Conservation (phyloP, 1,140 invertebrate species). For the Euborellia annulipes region DNA sequence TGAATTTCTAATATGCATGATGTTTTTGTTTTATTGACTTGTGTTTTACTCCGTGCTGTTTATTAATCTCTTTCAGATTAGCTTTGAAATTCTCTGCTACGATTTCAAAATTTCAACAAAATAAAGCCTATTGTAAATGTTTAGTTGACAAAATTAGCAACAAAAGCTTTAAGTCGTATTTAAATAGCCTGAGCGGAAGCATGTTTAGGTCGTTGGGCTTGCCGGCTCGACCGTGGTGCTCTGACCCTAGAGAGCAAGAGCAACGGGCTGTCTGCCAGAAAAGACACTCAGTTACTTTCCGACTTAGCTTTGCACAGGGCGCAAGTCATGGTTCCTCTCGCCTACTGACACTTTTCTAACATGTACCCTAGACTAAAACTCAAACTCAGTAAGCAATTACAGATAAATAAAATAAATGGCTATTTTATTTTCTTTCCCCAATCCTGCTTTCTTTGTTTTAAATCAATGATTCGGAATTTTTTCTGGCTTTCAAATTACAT, state of each 20-base stretch:
- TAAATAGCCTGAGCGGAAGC: slow-evolving; percentile 9
- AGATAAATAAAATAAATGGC: no score
- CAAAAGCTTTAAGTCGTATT: slow-evolving; percentile 7
- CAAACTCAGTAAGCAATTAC: no score
- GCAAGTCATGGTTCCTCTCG: neutral
- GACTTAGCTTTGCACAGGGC: slow-evolving; percentile 12
- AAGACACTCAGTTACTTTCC: slow-evolving; percentile 10
- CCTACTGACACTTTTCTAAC: neutral
- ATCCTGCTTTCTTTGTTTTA: slow-evolving; percentile 7
- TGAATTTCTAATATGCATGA: no score
- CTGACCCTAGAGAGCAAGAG: slow-evolving; percentile 2
- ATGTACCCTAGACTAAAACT: neutral
- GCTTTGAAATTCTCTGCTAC: neutral
- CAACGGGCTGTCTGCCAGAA: slow-evolving; percentile 9
- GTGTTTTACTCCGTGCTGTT: no score
- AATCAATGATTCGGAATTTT: slow-evolving; percentile 7
- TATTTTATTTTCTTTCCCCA: neutral
- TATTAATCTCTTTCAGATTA: neutral
- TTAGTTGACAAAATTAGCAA: slow-evolving; percentile 11
- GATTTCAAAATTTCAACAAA: neutral
- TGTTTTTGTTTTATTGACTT: no score
- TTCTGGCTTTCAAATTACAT: slow-evolving; percentile 1
- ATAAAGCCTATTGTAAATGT: neutral
- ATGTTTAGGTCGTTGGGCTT: slow-evolving; percentile 6
- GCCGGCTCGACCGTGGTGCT: slow-evolving; percentile 1